A percentile compares a stretch with the other conserved stretches of the same genome.
phyloP scores from a whole-genome alignment of 2,888 invertebrate genomes.

The Lasioglossum lativentre region DNA sequence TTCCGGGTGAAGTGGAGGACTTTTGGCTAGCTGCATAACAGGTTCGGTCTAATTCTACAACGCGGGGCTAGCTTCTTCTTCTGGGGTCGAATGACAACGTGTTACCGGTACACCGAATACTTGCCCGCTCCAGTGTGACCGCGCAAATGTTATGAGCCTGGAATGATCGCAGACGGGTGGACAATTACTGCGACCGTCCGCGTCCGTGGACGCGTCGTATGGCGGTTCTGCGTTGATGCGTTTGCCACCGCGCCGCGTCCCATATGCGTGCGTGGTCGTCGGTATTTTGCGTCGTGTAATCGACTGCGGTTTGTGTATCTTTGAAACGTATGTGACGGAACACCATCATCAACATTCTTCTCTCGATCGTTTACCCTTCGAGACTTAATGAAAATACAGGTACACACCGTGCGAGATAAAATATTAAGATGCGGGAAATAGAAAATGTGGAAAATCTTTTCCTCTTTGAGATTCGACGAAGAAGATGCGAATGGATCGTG shows the following conservation, averaged over 20 bases:
- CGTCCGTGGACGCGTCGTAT: conserved; percentile 12
- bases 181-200: conserved; percentile 8
- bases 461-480: too few species aligned
- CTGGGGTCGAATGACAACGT: not conserved
- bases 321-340: not conserved
- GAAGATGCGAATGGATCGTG: too few species aligned
- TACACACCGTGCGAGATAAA: too few species aligned
- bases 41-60: not conserved
- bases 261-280: not conserved
- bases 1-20: not conserved
- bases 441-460: too few species aligned
- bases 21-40: not conserved
- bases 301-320: not conserved
- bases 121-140: not conserved
- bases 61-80: not conserved
- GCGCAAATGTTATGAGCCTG: conserved; percentile 10
- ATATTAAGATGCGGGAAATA: too few species aligned
- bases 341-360: not conserved
- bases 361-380: not conserved
- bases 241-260: not conserved
- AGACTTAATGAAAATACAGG: too few species aligned
- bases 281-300: not conserved
- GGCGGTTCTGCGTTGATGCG: conserved; percentile 3
- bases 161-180: conserved; percentile 16
- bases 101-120: not conserved